A percentile compares a stretch with the other conserved stretches of the same genome.
These are phyloP conservation scores for Diacarnus erythraeanus DNA, from an alignment of 37 sponge, comb jelly and placozoan species.

Conservation along the genomic window DNA sequence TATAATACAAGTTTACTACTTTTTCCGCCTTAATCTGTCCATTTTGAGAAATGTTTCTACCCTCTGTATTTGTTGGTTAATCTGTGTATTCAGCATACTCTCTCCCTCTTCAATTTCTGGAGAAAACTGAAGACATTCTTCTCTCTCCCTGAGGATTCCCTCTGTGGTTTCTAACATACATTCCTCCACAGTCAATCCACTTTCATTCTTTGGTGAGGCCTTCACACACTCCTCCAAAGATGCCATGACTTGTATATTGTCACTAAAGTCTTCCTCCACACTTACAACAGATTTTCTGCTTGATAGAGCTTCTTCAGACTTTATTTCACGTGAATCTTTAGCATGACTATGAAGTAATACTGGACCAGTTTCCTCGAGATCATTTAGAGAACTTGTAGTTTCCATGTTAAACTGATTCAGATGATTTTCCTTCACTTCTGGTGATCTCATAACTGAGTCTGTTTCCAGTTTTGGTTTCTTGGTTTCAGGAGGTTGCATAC, in stretches of 20 bases:
- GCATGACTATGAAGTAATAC: no score
- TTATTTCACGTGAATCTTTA: no score
- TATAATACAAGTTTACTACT: conserved; percentile 1
- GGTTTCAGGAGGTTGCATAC: neutral
- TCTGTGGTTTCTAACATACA: neutral
- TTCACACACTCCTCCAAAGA: no score
- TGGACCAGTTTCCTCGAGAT: no score
- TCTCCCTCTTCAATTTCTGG: conserved; percentile 9
- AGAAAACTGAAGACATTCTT: neutral
- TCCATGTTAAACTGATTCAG: no score
- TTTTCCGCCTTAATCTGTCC: conserved; percentile 53
- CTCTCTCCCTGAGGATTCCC: neutral
- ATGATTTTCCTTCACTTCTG: neutral
- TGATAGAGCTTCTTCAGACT: no score
- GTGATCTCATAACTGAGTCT: neutral
- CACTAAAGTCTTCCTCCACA: no score
- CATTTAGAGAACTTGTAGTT: no score
- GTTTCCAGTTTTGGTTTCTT: neutral
- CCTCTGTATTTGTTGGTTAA: conserved; percentile 51
- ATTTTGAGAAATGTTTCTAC: conserved; percentile 54
- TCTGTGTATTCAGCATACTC: conserved; percentile 25
- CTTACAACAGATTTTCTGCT: no score
- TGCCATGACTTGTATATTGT: no score
- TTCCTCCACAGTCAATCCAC: neutral
- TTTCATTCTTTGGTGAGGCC: no score